phyloP scores from a whole-genome alignment of 2,113 vertebrate species.

The Chelonoidis abingdonii region DNA sequence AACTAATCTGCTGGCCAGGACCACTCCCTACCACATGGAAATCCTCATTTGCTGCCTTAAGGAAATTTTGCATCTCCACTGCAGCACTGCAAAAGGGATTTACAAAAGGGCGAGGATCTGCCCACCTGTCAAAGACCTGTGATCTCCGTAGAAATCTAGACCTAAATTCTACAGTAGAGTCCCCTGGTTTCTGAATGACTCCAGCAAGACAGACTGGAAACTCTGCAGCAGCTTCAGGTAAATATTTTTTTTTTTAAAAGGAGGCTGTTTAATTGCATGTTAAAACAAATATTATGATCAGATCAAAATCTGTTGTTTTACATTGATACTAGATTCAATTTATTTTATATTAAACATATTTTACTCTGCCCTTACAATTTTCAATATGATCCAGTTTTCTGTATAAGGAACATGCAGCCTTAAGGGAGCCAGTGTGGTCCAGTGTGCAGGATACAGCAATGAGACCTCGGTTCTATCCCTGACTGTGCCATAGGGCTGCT shows the following conservation, averaged over 20 bases:
- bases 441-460: too few relatives aligned
- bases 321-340: too few relatives aligned
- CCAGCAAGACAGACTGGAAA: not conserved
- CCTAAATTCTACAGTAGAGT: not conserved
- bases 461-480: too few relatives aligned
- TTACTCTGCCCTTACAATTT: not conserved
- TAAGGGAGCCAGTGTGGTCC: too few relatives aligned
- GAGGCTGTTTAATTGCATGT: not conserved
- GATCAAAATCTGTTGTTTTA: too few relatives aligned
- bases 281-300: not conserved
- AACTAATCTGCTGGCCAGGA: not conserved
- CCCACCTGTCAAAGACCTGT: not conserved
- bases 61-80: not conserved
- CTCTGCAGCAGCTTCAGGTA: not conserved
- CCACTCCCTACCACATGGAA: not conserved
- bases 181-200: not conserved
- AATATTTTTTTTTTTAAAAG: not conserved
- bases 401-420: too few relatives aligned
- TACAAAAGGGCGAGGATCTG: not conserved
- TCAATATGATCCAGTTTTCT: too few relatives aligned
- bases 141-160: not conserved
- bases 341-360: not conserved
- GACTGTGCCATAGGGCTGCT: too few relatives aligned
- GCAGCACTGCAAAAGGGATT: not conserved
- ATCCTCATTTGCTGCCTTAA: not conserved